Evolutionary conservation across 2,113 vertebrate species (phyloP).

Genomic region (Scatophagus argus): DNA sequence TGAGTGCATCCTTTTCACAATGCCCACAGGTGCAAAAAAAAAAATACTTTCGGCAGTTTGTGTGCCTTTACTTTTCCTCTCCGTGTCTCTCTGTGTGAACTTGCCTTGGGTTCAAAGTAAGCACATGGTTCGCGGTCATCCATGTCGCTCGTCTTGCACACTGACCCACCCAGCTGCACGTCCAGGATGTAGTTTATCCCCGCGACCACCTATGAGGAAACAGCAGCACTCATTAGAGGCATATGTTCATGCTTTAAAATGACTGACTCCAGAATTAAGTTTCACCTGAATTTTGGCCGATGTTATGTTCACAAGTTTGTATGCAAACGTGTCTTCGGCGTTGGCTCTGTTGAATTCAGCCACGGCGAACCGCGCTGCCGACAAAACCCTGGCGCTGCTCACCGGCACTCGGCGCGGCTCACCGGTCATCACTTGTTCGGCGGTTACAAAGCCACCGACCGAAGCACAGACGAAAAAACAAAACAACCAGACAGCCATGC

Average conservation of each 20-base stretch:
- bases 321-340: slow-evolving; percentile 1
- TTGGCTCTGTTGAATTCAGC: slow-evolving; percentile 48
- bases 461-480: neutral
- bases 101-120: slow-evolving; percentile 36
- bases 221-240: neutral
- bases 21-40: neutral
- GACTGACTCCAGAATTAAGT: neutral
- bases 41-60: neutral
- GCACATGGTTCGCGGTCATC: slow-evolving; percentile 1
- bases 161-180: slow-evolving; percentile 17
- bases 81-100: too few relatives aligned
- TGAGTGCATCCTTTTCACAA: neutral
- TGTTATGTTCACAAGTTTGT: slow-evolving; percentile 33
- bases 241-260: too few relatives aligned
- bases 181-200: slow-evolving; percentile 68
- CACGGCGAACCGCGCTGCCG: slow-evolving; percentile 48
- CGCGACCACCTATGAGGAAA: slow-evolving; percentile 39
- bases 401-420: neutral
- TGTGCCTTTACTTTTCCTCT: too few relatives aligned
- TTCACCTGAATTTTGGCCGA: slow-evolving; percentile 63
- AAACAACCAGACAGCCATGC: slow-evolving; percentile 43
- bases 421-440: slow-evolving; percentile 13
- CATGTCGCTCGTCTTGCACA: slow-evolving; percentile 21
- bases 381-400: neutral
- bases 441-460: neutral